Base-by-base conservation (phyloP, 2,113 vertebrate species). In the Daubentonia madagascariensis region DNA sequence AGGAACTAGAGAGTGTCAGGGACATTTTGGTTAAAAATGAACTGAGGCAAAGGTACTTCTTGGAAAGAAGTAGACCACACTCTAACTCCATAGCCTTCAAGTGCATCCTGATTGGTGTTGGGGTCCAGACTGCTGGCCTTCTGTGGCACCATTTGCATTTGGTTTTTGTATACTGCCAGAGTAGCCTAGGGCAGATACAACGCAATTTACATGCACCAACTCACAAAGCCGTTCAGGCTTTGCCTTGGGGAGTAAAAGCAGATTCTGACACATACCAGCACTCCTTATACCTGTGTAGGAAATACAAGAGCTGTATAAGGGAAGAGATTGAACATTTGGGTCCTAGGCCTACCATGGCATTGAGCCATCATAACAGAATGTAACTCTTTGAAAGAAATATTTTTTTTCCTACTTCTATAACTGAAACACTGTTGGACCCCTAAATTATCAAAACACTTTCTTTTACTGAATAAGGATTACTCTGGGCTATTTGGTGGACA, bases 1-100 rank as follows among this genome's bases (percentile, higher is more conserved):
- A 88, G 75, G 59, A 94, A 37, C 40, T 87, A 90, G 18, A 63
- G 14, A 54, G 13, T 70, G 40, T 68, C 40, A 43, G n/a, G 14
- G 57, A 70, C 6, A 91, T 76, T 85, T 93, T 45, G 37, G 1
- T 72, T 94, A 78, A 95, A 97, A 87, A 72, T 73, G 25, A 95
- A 68, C 40, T 28, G n/a, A 83, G 76, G 35, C 50, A 88, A 48
- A 30, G 6, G 35, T 85, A 16, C 32, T 68, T 92, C 75, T 80
- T 54, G 18, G 52, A 76, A 40, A 86, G 54, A 61, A 80, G 18
- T 30, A 61, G 65, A 35, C 35, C 17, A 35, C 14, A 59, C 35
- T 45, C 43, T 92, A 85, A 86, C 37, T 50, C n/a, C 40, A 63
- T 4, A 85, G 84, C 18, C 54, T 94, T 94, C 67, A 83, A 25